phyloP scores from a whole-genome alignment of 2,113 vertebrate species.

The Podocnemis expansa region DNA sequence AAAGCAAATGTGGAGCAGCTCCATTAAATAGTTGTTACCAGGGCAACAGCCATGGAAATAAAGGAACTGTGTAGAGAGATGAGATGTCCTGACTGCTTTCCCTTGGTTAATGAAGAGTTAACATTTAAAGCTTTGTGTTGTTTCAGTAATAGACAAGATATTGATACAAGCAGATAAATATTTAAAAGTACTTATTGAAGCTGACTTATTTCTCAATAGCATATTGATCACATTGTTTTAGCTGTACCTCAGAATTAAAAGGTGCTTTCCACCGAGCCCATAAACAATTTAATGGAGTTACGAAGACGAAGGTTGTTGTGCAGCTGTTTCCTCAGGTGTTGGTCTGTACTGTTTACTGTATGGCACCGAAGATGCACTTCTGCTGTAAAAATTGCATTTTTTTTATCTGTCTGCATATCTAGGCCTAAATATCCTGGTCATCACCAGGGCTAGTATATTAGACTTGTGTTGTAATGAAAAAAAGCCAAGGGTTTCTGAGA shows the following conservation, averaged over 20 bases:
- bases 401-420: not conserved
- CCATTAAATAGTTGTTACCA: constrained; percentile 72
- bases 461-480: fast-evolving
- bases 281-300: constrained; percentile 54
- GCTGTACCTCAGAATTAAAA: constrained; percentile 47
- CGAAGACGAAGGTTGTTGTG: constrained; percentile 17
- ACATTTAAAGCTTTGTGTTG: constrained; percentile 74
- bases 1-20: constrained; percentile 74
- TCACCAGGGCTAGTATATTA: not conserved
- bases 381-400: not conserved
- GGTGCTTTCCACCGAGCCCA: constrained; percentile 41
- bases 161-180: constrained; percentile 68
- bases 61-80: constrained; percentile 58
- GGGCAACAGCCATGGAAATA: constrained; percentile 68
- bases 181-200: constrained; percentile 73
- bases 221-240: constrained; percentile 60
- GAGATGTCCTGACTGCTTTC: constrained; percentile 50
- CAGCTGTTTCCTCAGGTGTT: constrained; percentile 22
- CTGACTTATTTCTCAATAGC: constrained; percentile 66
- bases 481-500: not conserved
- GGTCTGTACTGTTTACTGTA: not conserved
- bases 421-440: not conserved
- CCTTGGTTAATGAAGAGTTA: constrained; percentile 52
- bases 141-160: constrained; percentile 70
- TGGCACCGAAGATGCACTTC: not conserved